Evolutionary conservation across 2,113 vertebrate genomes (phyloP).

Genomic region (Indicator maculatus): DNA sequence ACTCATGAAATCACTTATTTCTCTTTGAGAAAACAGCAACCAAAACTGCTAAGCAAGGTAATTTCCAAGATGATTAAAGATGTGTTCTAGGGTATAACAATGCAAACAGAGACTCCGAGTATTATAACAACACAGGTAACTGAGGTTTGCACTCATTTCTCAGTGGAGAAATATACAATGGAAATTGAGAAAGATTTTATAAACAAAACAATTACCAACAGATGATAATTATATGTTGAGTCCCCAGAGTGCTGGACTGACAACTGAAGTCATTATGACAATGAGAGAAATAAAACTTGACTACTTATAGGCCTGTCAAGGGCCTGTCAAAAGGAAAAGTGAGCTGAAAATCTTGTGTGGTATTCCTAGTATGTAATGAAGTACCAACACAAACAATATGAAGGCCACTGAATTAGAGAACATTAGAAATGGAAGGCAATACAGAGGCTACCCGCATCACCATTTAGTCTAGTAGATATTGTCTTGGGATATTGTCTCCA

Average conservation of each 20-base stretch:
- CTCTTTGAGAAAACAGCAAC: conserved; percentile 44
- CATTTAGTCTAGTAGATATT: background rate
- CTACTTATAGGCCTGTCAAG: background rate
- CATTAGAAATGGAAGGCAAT: background rate
- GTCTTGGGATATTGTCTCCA: background rate
- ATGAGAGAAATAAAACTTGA: background rate
- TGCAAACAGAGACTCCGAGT: background rate
- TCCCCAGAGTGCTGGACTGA: background rate
- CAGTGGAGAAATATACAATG: conserved; percentile 30
- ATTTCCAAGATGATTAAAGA: conserved; percentile 41
- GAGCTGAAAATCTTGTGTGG: background rate
- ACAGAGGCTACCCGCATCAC: background rate
- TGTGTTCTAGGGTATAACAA: background rate
- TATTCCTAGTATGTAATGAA: background rate
- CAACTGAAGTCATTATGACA: conserved; percentile 5
- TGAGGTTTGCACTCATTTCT: background rate
- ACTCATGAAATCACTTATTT: conserved; percentile 16
- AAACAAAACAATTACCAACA: conserved; percentile 46
- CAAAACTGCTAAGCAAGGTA: conserved; percentile 39
- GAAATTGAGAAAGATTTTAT: conserved; percentile 17
- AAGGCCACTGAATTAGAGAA: background rate
- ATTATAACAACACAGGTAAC: conserved; percentile 10
- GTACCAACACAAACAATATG: background rate
- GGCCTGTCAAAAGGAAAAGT: background rate
- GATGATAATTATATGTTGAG: conserved; percentile 1